Evolutionary conservation across 2,113 vertebrate genomes (phyloP), one percentile per base, ranked within the genome.

Genomic region (Marmota monax): DNA sequence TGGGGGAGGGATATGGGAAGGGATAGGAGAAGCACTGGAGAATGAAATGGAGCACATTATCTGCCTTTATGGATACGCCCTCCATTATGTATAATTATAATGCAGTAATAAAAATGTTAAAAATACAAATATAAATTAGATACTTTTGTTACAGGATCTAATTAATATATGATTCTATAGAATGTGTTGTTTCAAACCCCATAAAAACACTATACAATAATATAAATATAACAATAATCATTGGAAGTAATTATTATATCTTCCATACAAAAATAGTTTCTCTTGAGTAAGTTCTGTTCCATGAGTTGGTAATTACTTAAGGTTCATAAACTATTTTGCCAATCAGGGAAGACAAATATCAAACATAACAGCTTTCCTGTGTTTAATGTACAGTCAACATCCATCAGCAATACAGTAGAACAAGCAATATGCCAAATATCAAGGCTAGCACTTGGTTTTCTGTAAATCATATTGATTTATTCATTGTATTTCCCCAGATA

Each of bases 141-240:
- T 12, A 63, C 29, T 80, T 92, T 42, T 67, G n/a, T 74, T 34
- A 69, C 22, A 94, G 25, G n/a, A 79, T 78, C 5, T 17, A 83
- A 25, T 85, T 85, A 69, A 89, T 89, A 37, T 53, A 22, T 82
- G 39, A 56, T 86, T 76, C 27, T 63, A n/a, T 22, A 42, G 51
- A 91, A 80, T 56, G 12, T n/a, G 10, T 67, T 34, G 1, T 58
- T 88, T 84, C 86, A 84, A 48, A 29, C 29, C 25, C 61, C 14
- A 48, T 61, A 76, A 79, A 76, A 92, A 25, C 13, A 84, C 13
- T 22, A 5, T 32, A 29, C 17, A 23, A 16, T 56, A 51, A 45
- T 84, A 58, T 37, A 77, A 95, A 63, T 73, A 48, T 93, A 56
- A 91, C 17, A 56, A 42, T 72, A 65, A 78, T 88, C 51, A 32